Evolutionary conservation across 2,888 invertebrate species (phyloP).

Genomic region (Xestia c-nigrum): DNA sequence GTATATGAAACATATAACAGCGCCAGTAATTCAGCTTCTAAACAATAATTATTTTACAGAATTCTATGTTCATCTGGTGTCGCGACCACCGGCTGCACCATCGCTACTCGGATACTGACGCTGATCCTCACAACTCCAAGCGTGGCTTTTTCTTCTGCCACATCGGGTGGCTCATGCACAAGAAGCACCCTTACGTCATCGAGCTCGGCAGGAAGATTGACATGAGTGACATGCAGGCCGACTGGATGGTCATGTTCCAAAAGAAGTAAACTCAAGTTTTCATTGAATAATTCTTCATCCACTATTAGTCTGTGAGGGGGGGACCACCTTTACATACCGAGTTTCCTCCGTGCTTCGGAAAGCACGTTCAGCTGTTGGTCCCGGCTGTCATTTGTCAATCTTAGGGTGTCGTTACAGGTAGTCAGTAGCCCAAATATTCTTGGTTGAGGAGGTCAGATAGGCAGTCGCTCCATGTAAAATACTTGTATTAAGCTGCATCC

Average conservation of each 20-base stretch:
- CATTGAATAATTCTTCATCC: neutral
- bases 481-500: too few species aligned
- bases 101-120: constrained; percentile 93
- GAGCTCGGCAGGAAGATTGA: constrained; percentile 93
- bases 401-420: too few species aligned
- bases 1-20: neutral
- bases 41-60: constrained; percentile 85
- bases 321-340: too few species aligned
- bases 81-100: constrained; percentile 95
- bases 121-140: constrained; percentile 95
- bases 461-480: too few species aligned
- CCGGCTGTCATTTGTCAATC: too few species aligned
- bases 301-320: too few species aligned
- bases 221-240: constrained; percentile 93
- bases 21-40: too few species aligned
- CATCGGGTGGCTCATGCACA: constrained; percentile 95
- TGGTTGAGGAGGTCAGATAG: too few species aligned
- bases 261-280: constrained; percentile 89
- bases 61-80: constrained; percentile 94
- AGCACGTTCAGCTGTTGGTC: too few species aligned
- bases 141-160: constrained; percentile 97
- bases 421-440: too few species aligned
- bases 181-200: constrained; percentile 94
- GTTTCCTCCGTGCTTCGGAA: too few species aligned
- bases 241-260: constrained; percentile 94